Percentiles rank a stretch among this genome's conserved stretches.
phyloP scores from a whole-genome alignment of 2,888 invertebrate species.

The Schizotus pectinicornis region DNA sequence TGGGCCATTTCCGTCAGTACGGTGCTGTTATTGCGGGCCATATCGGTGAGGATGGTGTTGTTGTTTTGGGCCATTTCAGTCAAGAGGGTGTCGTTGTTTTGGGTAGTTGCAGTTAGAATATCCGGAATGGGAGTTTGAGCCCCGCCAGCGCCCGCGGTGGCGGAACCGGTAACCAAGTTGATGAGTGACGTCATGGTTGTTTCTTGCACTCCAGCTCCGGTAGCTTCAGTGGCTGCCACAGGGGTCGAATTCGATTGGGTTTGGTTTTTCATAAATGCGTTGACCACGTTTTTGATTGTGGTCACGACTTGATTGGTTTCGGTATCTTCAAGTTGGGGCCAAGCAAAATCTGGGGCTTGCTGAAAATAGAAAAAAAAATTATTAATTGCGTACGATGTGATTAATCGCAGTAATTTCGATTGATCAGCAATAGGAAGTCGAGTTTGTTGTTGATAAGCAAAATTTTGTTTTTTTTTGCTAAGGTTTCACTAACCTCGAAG shows the following conservation, averaged over 20 bases:
- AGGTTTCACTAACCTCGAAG: too few species aligned
- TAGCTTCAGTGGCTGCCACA: neutral
- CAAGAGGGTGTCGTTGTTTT: neutral
- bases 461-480: neutral
- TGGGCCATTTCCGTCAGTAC: neutral
- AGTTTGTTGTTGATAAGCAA: neutral
- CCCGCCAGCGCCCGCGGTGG: too few species aligned
- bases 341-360: conserved; percentile 3
- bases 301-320: neutral
- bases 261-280: neutral
- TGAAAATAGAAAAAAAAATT: neutral
- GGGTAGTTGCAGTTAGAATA: neutral
- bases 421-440: neutral
- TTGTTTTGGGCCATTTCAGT: neutral
- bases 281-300: neutral
- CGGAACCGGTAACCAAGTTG: too few species aligned
- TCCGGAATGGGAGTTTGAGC: too few species aligned
- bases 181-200: neutral
- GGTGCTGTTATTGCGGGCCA: neutral
- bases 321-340: neutral
- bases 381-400: too few species aligned
- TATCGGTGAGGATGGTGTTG: neutral
- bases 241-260: neutral
- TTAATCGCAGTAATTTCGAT: too few species aligned
- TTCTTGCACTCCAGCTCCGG: neutral